A percentile compares a stretch with the other conserved stretches of the same genome.
Conservation (phyloP, 30 jellyfish, hydroid and myxozoan species). For the Chrysaora quinquecirrha region DNA sequence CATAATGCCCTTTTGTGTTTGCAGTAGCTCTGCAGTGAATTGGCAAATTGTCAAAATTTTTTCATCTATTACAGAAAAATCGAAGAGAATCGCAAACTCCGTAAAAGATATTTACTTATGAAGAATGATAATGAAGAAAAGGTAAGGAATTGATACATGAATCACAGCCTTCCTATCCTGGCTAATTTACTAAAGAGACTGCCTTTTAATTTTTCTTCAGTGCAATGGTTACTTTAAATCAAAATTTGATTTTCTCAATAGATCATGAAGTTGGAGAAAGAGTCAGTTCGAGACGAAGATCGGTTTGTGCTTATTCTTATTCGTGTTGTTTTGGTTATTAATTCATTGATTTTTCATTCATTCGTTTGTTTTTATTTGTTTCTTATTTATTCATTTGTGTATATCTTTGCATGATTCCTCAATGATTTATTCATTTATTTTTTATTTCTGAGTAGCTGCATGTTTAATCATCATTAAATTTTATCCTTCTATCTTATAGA, state of each 20-base stretch:
- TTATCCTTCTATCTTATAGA: conserved; percentile 3
- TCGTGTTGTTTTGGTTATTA: background rate
- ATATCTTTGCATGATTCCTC: background rate
- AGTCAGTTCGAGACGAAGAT: background rate
- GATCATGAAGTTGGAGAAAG: background rate
- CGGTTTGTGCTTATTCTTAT: too few relatives aligned
- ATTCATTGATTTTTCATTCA: background rate
- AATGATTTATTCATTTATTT: background rate
- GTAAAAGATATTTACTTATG: conserved; percentile 66
- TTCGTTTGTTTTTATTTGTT: background rate
- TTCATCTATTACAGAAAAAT: conserved; percentile 57
- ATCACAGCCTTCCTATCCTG: too few relatives aligned
- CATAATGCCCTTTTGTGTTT: too few relatives aligned
- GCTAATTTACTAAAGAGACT: too few relatives aligned
- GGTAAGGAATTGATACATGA: too few relatives aligned
- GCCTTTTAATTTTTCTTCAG: too few relatives aligned
- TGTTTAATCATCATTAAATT: background rate
- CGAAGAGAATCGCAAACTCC: conserved; percentile 75
- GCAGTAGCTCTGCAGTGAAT: too few relatives aligned
- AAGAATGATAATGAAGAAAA: conserved; percentile 53
- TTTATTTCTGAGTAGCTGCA: background rate
- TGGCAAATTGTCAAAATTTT: too few relatives aligned
- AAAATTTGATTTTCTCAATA: too few relatives aligned
- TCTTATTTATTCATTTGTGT: background rate
- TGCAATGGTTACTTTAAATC: too few relatives aligned